Conservation (phyloP, 2,113 vertebrate genomes). For the Excalfactoria chinensis region DNA sequence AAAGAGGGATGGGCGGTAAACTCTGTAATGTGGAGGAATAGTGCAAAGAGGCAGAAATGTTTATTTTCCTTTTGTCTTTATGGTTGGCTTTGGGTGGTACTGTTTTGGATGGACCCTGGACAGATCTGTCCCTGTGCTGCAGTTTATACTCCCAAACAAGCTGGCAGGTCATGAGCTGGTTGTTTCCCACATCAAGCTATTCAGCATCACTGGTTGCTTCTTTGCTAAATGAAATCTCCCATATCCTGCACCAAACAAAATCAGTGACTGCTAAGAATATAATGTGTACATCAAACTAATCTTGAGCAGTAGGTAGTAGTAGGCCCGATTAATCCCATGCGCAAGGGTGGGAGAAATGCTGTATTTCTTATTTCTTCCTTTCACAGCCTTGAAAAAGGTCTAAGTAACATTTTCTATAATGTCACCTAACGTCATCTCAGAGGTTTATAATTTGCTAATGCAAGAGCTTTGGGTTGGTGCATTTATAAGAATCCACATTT, state of each 20-base stretch:
- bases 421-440: not conserved
- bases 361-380: not conserved
- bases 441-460: not conserved
- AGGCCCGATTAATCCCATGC: not conserved
- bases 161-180: not conserved
- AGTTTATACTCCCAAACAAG: not conserved
- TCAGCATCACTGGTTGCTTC: not conserved
- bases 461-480: accelerated
- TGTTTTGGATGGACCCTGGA: not conserved
- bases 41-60: slow-evolving; percentile 19
- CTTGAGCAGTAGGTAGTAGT: not conserved
- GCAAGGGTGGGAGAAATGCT: not conserved
- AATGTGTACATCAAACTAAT: not conserved
- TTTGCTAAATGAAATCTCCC: not conserved
- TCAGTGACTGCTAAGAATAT: not conserved
- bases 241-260: not conserved
- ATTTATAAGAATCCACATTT: not conserved
- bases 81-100: not conserved
- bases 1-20: not conserved
- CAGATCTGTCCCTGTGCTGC: not conserved
- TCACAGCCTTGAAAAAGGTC: not conserved
- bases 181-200: not conserved
- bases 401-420: not conserved
- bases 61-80: slow-evolving; percentile 14
- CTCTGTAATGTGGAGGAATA: not conserved